Conservation (phyloP, 2,888 invertebrate species). For the Epirrhoe alternata region DNA sequence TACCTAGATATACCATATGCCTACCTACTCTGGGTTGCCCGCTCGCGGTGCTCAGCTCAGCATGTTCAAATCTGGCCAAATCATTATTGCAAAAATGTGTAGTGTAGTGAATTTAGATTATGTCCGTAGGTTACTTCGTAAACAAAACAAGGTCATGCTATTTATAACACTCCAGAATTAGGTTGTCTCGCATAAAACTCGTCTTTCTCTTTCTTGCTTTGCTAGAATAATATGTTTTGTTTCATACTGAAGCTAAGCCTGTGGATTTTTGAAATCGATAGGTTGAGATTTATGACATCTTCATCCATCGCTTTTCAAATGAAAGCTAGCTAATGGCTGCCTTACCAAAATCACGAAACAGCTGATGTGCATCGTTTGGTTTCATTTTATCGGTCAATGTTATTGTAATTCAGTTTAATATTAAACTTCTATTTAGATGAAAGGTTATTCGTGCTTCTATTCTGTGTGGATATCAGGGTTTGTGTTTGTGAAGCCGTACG, state of each 20-base stretch:
- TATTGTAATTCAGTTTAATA: constrained; percentile 54
- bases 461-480: constrained; percentile 78
- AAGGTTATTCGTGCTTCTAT: constrained; percentile 65
- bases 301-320: constrained; percentile 13
- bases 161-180: constrained; percentile 3
- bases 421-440: constrained; percentile 69
- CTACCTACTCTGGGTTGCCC: too few species aligned
- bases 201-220: neutral
- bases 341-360: constrained; percentile 75
- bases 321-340: constrained; percentile 76
- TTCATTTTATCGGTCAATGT: constrained; percentile 54
- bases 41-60: too few species aligned
- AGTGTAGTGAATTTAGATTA: neutral
- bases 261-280: neutral
- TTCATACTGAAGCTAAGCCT: neutral
- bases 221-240: neutral
- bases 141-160: constrained; percentile 10
- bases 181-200: neutral
- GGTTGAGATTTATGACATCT: constrained; percentile 13
- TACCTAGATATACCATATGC: too few species aligned
- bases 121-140: neutral
- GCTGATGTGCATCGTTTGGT: constrained; percentile 81
- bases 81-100: too few species aligned
- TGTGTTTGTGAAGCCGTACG: constrained; percentile 53
- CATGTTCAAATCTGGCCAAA: too few species aligned